phyloP scores from a whole-genome alignment of 2,113 vertebrate genomes.

The Junco hyemalis region DNA sequence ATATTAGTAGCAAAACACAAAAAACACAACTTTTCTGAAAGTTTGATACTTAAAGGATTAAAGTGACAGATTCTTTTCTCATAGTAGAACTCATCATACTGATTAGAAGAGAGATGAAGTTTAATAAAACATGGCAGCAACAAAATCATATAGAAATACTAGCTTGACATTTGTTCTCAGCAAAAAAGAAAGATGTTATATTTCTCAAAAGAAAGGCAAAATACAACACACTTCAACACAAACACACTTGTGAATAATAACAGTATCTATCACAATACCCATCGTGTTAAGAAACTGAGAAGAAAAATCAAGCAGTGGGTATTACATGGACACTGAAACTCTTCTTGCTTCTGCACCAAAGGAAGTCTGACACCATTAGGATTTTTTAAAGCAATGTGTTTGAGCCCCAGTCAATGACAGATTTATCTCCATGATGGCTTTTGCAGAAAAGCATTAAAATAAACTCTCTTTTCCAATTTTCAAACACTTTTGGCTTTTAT shows the following conservation, averaged over 20 bases:
- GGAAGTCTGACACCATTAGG: neutral
- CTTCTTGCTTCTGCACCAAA: neutral
- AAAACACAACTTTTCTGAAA: neutral
- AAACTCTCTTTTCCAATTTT: neutral
- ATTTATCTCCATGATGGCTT: neutral
- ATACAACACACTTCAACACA: neutral
- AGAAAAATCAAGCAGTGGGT: neutral
- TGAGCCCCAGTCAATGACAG: neutral
- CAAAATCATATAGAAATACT: neutral
- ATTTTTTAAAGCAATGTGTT: neutral
- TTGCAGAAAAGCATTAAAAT: neutral
- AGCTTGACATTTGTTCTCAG: neutral
- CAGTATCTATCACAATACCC: neutral
- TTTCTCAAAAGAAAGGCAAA: neutral
- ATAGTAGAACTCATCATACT: neutral
- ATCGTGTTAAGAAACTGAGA: neutral
- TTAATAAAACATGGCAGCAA: neutral
- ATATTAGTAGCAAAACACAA: neutral
- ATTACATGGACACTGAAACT: neutral
- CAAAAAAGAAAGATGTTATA: neutral
- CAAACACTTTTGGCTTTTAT: neutral
- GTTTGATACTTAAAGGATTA: neutral
- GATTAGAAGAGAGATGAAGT: neutral
- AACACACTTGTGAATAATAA: neutral
- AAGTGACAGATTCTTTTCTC: neutral